A percentile compares a stretch with the other conserved stretches of the same genome.
Evolutionary conservation across 2,888 invertebrate genomes (phyloP).

Genomic region (Leptinotarsa peninsularis): DNA sequence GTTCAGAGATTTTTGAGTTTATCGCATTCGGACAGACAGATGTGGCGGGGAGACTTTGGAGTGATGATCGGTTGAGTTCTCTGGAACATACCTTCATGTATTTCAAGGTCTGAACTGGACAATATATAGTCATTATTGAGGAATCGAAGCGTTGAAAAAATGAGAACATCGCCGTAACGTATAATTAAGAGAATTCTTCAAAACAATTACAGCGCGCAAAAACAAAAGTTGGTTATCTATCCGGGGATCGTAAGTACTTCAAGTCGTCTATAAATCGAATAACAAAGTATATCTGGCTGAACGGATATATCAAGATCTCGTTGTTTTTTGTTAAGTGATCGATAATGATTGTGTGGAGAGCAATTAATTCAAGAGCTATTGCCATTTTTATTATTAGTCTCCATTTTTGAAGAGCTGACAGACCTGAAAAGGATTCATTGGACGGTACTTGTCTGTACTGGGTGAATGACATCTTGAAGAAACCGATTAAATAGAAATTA

Average conservation of each 20-base stretch:
- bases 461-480: neutral
- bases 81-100: neutral
- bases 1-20: too few relatives aligned
- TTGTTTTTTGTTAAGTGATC: conserved; percentile 27
- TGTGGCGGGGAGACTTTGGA: too few relatives aligned
- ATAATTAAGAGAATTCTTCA: conserved; percentile 20
- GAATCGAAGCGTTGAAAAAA: conserved; percentile 21
- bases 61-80: too few relatives aligned
- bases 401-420: neutral
- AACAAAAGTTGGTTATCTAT: conserved; percentile 25
- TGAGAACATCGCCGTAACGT: conserved; percentile 2
- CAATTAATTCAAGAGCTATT: conserved; percentile 29
- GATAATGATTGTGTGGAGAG: conserved; percentile 28
- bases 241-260: conserved; percentile 22
- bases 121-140: neutral
- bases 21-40: too few relatives aligned
- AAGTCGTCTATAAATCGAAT: conserved; percentile 19
- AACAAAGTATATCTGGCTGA: conserved; percentile 23
- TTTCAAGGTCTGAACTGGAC: neutral
- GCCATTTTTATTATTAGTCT: conserved; percentile 24
- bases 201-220: conserved; percentile 24
- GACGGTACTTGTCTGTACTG: neutral
- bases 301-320: conserved; percentile 26
- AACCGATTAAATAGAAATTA: too few relatives aligned
- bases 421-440: conserved; percentile 8